These are phyloP conservation scores for Emydura subglobosa DNA, from an alignment of 2,113 vertebrate species.

Conservation along the genomic window DNA sequence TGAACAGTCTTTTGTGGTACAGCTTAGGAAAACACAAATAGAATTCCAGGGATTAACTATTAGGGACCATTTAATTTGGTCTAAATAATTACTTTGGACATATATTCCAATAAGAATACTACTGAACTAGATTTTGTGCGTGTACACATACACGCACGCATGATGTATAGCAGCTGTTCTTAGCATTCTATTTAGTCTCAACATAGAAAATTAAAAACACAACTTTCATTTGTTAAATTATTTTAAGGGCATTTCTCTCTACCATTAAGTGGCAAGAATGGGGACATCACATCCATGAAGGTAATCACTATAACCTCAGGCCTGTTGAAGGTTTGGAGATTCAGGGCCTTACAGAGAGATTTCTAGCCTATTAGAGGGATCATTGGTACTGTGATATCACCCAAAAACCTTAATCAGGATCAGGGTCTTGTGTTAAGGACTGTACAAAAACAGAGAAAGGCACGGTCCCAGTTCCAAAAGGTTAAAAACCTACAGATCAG, in stretches of 20 bases:
- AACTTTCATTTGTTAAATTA: background rate
- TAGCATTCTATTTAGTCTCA: background rate
- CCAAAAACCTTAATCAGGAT: background rate
- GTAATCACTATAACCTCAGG: background rate
- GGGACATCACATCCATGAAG: rapidly evolving
- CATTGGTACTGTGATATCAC: background rate
- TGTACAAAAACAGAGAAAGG: background rate
- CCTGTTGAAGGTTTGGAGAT: background rate
- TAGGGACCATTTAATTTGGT: constrained; percentile 30
- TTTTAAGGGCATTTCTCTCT: background rate
- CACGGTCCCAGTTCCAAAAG: background rate
- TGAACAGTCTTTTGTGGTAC: background rate
- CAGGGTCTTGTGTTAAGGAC: background rate
- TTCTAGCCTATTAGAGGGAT: background rate
- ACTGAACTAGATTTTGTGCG: background rate
- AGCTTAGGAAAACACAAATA: constrained; percentile 28
- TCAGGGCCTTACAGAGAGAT: background rate
- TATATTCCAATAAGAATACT: constrained; percentile 7
- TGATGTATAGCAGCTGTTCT: background rate
- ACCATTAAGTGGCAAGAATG: background rate
- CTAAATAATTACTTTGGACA: background rate
- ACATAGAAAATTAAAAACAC: background rate
- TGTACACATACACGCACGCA: constrained; percentile 25
- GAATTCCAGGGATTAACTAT: constrained; percentile 4
- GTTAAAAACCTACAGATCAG: rapidly evolving